Evolutionary conservation across 2,113 vertebrate species (phyloP), one percentile per base, ranked within the genome.

Genomic region (Eurypyga helias): DNA sequence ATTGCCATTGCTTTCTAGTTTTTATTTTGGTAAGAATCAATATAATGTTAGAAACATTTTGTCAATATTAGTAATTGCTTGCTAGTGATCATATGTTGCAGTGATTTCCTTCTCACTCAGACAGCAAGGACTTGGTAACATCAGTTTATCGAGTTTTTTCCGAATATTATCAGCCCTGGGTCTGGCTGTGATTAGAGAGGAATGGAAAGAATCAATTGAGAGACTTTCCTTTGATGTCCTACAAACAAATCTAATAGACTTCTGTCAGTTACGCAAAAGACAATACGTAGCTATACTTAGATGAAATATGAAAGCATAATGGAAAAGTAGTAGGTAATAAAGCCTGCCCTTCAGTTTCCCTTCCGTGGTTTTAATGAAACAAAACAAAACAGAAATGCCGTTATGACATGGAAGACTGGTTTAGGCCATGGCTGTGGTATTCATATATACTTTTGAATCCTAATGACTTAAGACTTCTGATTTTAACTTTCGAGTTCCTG

Each of bases 61-160:
- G 77, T 87, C 77, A 91, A 61, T 83, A 89, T 80, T 75, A 26
- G 49, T 76, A 83, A 91, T 87, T 86, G 90, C 17, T 76, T 85
- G 10, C 33, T 82, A 76, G 18, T 58, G 48, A 79, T 82, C 55
- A 55, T 31, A 54, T 57, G 24, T 78, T 60, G 49, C 17, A 51
- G 14, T 58, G 43, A 43, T 87, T 93, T 71, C 70, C 52, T 86
- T 84, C 82, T 91, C 10, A 23, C 36, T 61, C 18, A 46, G 33
- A 69, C 15, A 34, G 17, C 55, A 65, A 43, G n/a, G 46, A 18
- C 41, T 41, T 79, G 25, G 21, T 81, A 58, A 13, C 19, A 29
- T 58, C 9, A 13, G 31, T 48, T 78, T 12, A 8, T 41, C 21
- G 36, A 78, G 23, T 45, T 25, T 75, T 82, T 84, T 89, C 34